phyloP scores from a whole-genome alignment of 2,113 vertebrate genomes.

The Ellobius talpinus region DNA sequence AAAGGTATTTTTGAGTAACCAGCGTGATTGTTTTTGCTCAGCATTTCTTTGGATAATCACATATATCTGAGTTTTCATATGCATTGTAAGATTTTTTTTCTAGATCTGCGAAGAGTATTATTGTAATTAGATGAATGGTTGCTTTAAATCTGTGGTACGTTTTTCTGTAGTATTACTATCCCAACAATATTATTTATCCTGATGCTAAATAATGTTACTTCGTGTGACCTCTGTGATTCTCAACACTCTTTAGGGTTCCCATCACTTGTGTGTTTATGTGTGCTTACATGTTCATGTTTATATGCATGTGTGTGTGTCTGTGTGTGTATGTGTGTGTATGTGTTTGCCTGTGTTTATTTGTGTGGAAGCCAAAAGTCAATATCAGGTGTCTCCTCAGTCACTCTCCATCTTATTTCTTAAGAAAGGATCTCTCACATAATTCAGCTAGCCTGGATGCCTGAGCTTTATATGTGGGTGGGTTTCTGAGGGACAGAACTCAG shows the following conservation, averaged over 20 bases:
- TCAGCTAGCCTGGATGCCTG: background rate
- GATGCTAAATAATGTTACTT: background rate
- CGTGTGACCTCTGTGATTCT: background rate
- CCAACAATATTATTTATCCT: too few relatives aligned
- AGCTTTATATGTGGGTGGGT: background rate
- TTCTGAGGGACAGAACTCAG: too few relatives aligned
- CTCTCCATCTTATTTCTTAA: background rate
- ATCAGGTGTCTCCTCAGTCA: background rate
- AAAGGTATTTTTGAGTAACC: background rate
- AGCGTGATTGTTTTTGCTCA: background rate
- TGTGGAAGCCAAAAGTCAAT: background rate
- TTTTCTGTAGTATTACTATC: background rate
- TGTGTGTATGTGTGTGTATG: fast-evolving
- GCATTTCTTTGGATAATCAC: background rate
- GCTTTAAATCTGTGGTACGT: background rate
- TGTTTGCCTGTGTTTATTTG: background rate
- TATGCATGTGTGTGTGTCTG: background rate
- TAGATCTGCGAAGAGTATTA: background rate
- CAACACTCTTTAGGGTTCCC: background rate
- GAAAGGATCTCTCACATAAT: background rate
- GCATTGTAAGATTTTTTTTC: background rate
- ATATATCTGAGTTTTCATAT: too few relatives aligned
- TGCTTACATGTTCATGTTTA: background rate
- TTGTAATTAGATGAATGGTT: background rate
- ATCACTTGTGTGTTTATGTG: background rate